Evolutionary conservation across 2,113 vertebrate species (phyloP).

Genomic region (Ptilonorhynchus violaceus): DNA sequence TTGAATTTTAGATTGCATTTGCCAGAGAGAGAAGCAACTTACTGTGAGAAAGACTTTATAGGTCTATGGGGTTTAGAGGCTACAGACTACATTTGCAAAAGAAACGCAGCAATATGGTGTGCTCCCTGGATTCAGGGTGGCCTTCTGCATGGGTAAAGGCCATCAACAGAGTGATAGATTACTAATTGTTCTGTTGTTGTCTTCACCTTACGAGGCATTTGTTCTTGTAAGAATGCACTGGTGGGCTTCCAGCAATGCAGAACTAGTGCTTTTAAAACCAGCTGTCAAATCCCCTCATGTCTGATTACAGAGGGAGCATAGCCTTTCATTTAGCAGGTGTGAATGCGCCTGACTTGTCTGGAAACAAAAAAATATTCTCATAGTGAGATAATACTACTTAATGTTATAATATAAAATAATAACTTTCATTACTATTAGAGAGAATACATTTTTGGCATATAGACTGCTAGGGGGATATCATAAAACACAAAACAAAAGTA

Average conservation of each 20-base stretch:
- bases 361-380: neutral
- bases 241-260: neutral
- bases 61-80: neutral
- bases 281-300: neutral
- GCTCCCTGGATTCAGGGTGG: neutral
- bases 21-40: neutral
- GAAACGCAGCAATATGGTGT: neutral
- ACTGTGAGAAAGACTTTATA: neutral
- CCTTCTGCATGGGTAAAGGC: neutral
- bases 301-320: neutral
- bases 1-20: neutral
- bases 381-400: neutral
- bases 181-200: neutral
- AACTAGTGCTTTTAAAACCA: neutral
- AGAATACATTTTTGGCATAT: neutral
- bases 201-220: neutral
- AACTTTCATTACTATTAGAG: neutral
- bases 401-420: neutral
- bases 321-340: neutral
- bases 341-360: neutral
- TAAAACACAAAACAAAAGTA: neutral
- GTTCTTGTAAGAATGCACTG: neutral
- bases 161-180: fast-evolving
- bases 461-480: neutral
- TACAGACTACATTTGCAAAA: neutral